phyloP scores from a whole-genome alignment of 2,888 invertebrate species.

The Andrena chrysosceles region DNA sequence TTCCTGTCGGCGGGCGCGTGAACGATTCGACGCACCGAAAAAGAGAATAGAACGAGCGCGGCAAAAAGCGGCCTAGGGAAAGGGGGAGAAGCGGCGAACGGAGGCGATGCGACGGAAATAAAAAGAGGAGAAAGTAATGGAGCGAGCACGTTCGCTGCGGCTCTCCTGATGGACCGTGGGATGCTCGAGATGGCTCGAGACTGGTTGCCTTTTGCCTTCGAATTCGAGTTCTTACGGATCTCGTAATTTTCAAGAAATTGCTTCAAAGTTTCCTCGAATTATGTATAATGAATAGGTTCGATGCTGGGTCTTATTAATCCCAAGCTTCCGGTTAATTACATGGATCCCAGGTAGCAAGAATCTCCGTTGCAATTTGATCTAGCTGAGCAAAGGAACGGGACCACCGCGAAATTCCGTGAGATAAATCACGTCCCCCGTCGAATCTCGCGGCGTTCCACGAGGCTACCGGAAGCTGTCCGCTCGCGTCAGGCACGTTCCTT shows the following conservation, averaged over 20 bases:
- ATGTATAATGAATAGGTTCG: too few species aligned
- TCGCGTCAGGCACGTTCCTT: conserved; percentile 38
- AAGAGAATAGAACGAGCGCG: conserved; percentile 32
- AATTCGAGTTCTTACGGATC: too few species aligned
- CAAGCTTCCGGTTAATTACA: conserved; percentile 36
- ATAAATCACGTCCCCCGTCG: conserved; percentile 45
- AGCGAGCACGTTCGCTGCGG: conserved; percentile 13
- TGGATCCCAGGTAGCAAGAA: conserved; percentile 2
- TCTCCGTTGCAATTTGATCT: not conserved
- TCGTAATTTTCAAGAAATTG: too few species aligned
- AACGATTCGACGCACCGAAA: conserved; percentile 48
- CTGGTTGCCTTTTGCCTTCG: too few species aligned
- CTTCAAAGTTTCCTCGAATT: too few species aligned
- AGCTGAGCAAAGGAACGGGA: not conserved
- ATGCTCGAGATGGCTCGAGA: conserved; percentile 14
- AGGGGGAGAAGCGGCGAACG: conserved; percentile 48
- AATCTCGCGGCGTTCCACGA: conserved; percentile 32
- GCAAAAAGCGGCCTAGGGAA: conserved; percentile 38
- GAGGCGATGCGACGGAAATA: conserved; percentile 45
- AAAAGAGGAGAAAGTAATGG: conserved; percentile 64
- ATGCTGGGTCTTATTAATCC: too few species aligned
- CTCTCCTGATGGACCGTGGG: conserved; percentile 31
- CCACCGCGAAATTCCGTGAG: conserved; percentile 33
- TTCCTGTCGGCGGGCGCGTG: conserved; percentile 28
- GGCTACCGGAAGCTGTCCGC: conserved; percentile 40